Base-by-base conservation (phyloP, 2,888 invertebrate species). In the Cataglyphis rosenhaueri region DNA sequence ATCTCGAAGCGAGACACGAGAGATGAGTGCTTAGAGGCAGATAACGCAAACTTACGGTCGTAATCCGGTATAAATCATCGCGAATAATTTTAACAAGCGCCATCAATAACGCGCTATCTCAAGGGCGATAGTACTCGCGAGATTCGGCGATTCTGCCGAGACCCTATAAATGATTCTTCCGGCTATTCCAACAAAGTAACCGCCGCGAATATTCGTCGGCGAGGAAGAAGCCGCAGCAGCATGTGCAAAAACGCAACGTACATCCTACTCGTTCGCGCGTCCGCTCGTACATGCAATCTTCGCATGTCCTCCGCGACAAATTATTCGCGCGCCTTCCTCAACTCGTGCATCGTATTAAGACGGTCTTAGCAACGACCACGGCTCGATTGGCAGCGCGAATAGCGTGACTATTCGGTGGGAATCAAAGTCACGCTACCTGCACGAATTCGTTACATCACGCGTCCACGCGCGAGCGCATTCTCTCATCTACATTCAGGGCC, bases 401-500 rank as follows among this genome's bases (percentile, higher is more conserved):
- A 41, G 73, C 78, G 81, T 82, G 68, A 75, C 61, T 79, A 55
- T 76, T 65, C 38, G 74, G 64, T 66, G 71, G 66, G 76, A 78
- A 65, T 44, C 64, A 57, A 76, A 87, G 89, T 91, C 91, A 91
- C 90, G 90, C 90, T 91, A 90, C 84, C 84, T 85, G 92, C 89
- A 86, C 89, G 89, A 93, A 91, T 91, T 92, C 91, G 93, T 93
- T 93, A 91, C 92, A 89, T 93, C 92, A 92, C 83, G 62, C 76
- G 44, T 59, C 15, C 32, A 29, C 55, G 68, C 70, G 38, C 62
- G 52, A 66, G 62, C 71, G 82, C 35, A 29, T 18, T 66, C 57
- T 61, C 48, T 41, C 66, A 48, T 61, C 32, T 52, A 52, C 32
- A 32, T 78, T 15, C 81, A 65, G 82, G 66, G 70, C 48, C 66